phyloP scores from a whole-genome alignment of 2,797 vertebrate genomes.

The Heterohyrax brucei region DNA sequence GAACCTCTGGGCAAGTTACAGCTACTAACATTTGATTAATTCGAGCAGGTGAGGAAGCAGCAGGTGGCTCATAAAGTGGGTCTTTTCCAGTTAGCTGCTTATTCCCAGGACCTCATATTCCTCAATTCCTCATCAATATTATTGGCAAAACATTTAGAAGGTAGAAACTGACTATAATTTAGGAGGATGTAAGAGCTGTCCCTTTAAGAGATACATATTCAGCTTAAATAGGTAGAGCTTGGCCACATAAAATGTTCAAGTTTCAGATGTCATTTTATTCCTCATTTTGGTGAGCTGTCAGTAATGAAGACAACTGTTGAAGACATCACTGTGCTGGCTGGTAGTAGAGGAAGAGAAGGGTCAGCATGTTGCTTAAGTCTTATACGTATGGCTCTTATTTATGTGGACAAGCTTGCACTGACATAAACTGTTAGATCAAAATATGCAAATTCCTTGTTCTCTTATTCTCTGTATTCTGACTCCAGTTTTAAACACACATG shows the following conservation, averaged over 20 bases:
- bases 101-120: background rate
- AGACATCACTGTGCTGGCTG: background rate
- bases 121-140: background rate
- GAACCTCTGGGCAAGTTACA: background rate
- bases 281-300: background rate
- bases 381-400: background rate
- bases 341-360: background rate
- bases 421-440: background rate
- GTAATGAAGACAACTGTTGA: constrained; percentile 1
- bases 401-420: background rate
- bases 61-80: background rate
- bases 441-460: background rate
- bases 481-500: background rate
- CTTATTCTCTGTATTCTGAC: background rate
- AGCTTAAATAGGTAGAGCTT: background rate
- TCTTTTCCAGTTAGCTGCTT: background rate
- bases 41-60: background rate
- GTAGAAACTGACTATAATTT: background rate
- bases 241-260: background rate
- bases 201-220: background rate
- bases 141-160: background rate
- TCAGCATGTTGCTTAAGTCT: background rate
- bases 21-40: background rate
- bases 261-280: background rate
- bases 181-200: background rate